Evolutionary conservation across 2,888 invertebrate genomes (phyloP).

Genomic region (Pandemis corylana): DNA sequence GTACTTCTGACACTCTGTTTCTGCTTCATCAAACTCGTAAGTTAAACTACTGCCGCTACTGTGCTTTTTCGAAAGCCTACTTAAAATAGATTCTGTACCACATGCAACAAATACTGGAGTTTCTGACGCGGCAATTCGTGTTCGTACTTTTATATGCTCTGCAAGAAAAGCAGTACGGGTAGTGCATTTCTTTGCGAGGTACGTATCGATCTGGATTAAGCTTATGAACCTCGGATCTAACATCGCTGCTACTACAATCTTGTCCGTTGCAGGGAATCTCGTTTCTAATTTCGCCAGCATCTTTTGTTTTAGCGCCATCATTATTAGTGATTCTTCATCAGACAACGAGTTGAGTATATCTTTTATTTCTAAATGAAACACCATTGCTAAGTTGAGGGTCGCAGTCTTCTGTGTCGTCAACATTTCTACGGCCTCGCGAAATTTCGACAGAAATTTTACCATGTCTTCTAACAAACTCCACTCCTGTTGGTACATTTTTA

Average conservation of each 20-base stretch:
- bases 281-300: neutral
- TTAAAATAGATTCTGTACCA: neutral
- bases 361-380: neutral
- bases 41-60: neutral
- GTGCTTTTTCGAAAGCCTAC: neutral
- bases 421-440: constrained; percentile 4
- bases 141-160: neutral
- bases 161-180: neutral
- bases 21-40: neutral
- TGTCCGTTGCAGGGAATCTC: neutral
- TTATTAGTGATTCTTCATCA: neutral
- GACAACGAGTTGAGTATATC: constrained; percentile 2
- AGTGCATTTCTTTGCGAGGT: neutral
- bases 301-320: neutral
- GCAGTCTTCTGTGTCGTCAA: neutral
- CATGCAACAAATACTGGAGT: neutral
- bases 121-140: neutral
- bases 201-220: neutral
- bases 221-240: constrained; percentile 2
- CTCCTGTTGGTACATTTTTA: constrained; percentile 12
- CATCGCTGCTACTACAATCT: neutral
- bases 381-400: constrained; percentile 7
- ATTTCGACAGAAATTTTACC: constrained; percentile 4
- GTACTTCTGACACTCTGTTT: constrained; percentile 24
- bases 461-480: constrained; percentile 10